Percentiles rank a stretch among this genome's conserved stretches.
Conservation (phyloP, 2,888 invertebrate genomes). For the Apamea monoglypha region DNA sequence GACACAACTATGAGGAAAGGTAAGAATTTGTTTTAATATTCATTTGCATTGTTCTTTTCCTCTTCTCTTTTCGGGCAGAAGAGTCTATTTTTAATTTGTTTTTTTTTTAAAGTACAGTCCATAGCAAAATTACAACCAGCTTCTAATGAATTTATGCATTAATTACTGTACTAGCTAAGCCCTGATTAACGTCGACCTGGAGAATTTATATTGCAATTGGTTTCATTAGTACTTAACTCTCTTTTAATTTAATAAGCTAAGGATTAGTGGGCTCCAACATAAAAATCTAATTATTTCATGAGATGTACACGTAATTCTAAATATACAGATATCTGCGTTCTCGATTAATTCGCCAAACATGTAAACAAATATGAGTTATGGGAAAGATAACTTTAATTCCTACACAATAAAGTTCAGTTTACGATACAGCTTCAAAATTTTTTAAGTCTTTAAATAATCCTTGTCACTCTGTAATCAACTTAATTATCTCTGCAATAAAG, state of each 20-base stretch:
- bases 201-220: conserved; percentile 34
- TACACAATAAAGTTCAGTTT: too few relatives aligned
- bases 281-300: background rate
- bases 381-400: too few relatives aligned
- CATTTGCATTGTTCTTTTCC: conserved; percentile 21
- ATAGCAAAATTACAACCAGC: background rate
- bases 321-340: background rate
- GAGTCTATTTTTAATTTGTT: conserved; percentile 38
- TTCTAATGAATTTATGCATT: conserved; percentile 31
- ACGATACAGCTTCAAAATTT: too few relatives aligned
- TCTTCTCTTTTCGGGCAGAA: conserved; percentile 45
- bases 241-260: conserved; percentile 6
- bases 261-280: conserved; percentile 10
- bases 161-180: conserved; percentile 25
- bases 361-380: too few relatives aligned
- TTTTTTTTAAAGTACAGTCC: background rate
- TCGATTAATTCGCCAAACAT: too few relatives aligned
- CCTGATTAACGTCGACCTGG: conserved; percentile 33
- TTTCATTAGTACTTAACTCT: conserved; percentile 11
- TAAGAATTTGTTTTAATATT: conserved; percentile 69
- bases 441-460: too few relatives aligned
- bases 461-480: too few relatives aligned
- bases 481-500: too few relatives aligned
- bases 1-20: conserved; percentile 85
- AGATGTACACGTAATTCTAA: background rate